Percentiles rank a stretch among this genome's conserved stretches.
phyloP scores from a whole-genome alignment of 2,888 invertebrate genomes.

The Eupsilia transversa region DNA sequence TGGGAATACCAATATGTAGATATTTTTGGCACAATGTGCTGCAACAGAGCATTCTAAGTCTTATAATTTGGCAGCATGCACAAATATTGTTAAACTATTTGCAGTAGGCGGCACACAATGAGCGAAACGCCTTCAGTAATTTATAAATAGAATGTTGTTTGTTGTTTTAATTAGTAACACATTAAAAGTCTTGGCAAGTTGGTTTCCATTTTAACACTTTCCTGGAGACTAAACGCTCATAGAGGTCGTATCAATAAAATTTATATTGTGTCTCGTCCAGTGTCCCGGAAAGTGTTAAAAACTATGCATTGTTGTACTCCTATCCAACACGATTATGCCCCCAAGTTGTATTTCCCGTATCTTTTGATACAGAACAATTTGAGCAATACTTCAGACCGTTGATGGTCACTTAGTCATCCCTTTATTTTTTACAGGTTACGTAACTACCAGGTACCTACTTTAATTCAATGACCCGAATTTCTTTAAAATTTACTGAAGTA shows the following conservation, averaged over 20 bases:
- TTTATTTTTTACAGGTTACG: background rate
- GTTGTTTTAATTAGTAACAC: constrained; percentile 20
- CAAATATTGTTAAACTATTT: constrained; percentile 11
- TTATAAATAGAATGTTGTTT: constrained; percentile 30
- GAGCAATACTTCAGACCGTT: background rate
- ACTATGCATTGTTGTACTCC: background rate
- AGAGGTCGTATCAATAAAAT: too few relatives aligned
- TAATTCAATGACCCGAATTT: background rate
- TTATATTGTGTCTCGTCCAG: too few relatives aligned
- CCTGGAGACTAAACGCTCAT: too few relatives aligned
- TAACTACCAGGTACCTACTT: background rate
- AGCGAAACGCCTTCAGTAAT: constrained; percentile 28
- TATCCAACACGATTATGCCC: background rate
- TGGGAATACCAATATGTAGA: background rate
- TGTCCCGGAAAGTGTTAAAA: background rate
- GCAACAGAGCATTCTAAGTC: constrained; percentile 19
- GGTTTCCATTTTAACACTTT: background rate
- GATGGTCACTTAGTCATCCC: background rate
- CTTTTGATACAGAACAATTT: constrained; percentile 7
- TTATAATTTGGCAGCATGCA: constrained; percentile 35
- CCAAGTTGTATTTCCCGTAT: constrained; percentile 6
- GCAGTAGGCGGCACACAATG: constrained; percentile 25
- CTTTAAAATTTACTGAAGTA: background rate
- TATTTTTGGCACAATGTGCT: constrained; percentile 9
- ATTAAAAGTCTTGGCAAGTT: background rate